Percentiles rank a stretch among this genome's conserved stretches.
Evolutionary conservation across 2,888 invertebrate genomes (phyloP).

Genomic region (Aporophyla lueneburgensis): DNA sequence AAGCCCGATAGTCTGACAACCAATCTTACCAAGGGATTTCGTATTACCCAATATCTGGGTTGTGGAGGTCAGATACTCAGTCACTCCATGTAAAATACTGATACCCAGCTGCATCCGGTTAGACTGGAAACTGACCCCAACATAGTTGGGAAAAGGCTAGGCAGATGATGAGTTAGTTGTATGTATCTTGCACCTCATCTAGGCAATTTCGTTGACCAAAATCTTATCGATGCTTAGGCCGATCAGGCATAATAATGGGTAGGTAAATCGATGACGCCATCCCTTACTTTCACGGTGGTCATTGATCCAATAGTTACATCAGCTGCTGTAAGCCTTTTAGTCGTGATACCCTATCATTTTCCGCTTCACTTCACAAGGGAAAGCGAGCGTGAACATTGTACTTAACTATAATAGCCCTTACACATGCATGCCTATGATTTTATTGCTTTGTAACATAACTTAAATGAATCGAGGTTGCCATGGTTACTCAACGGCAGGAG

Average conservation of each 20-base stretch:
- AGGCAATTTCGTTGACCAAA: not conserved
- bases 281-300: not conserved
- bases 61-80: too few species aligned
- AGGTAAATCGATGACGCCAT: not conserved
- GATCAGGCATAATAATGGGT: not conserved
- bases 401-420: slow-evolving; percentile 24
- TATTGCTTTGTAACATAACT: slow-evolving; percentile 29
- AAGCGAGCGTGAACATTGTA: slow-evolving; percentile 45
- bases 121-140: too few species aligned
- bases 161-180: not conserved
- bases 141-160: too few species aligned
- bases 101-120: too few species aligned
- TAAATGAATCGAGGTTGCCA: slow-evolving; percentile 46
- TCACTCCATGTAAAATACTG: too few species aligned
- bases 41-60: too few species aligned
- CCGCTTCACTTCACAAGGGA: slow-evolving; percentile 32
- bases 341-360: slow-evolving; percentile 25
- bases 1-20: too few species aligned
- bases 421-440: slow-evolving; percentile 34
- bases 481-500: slow-evolving; percentile 47
- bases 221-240: not conserved
- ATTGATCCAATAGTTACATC: slow-evolving; percentile 5
- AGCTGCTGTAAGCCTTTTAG: slow-evolving; percentile 3
- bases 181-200: not conserved
- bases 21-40: too few species aligned